Evolutionary conservation across 2,888 invertebrate species (phyloP).

Genomic region (Anthrax anthrax): DNA sequence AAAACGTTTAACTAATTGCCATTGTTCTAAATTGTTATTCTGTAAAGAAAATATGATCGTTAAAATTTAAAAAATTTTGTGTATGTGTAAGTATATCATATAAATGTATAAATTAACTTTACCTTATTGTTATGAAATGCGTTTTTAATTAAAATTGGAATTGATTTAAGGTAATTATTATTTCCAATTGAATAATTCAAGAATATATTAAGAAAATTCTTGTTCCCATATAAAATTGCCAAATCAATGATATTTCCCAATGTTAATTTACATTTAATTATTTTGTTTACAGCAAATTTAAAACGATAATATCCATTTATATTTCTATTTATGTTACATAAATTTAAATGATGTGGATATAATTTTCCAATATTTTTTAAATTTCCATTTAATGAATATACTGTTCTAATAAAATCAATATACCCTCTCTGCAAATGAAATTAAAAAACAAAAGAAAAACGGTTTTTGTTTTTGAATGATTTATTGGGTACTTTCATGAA

Average conservation of each 20-base stretch:
- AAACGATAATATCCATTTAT: conserved; percentile 4
- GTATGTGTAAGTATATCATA: too few species aligned
- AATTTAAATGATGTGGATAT: conserved; percentile 20
- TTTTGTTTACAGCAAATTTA: conserved; percentile 11
- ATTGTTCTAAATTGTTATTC: conserved; percentile 38
- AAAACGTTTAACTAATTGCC: conserved; percentile 53
- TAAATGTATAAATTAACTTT: neutral
- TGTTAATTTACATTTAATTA: conserved; percentile 21
- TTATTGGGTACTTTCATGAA: too few species aligned
- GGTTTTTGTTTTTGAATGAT: too few species aligned
- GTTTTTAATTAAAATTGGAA: conserved; percentile 29
- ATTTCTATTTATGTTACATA: conserved; percentile 16
- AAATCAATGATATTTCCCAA: conserved; percentile 27
- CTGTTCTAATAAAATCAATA: conserved; percentile 19
- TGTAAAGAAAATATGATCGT: conserved; percentile 18
- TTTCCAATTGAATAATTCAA: conserved; percentile 24
- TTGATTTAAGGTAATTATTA: conserved; percentile 18
- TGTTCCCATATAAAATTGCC: conserved; percentile 17
- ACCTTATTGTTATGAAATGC: conserved; percentile 25
- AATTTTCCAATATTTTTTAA: conserved; percentile 23
- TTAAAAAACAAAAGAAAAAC: too few species aligned
- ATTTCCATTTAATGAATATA: conserved; percentile 21
- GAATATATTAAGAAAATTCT: conserved; percentile 24
- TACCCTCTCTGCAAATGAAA: neutral
- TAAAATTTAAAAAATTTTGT: neutral